phyloP scores from a whole-genome alignment of 2,797 vertebrate species.

The Mustela erminea region DNA sequence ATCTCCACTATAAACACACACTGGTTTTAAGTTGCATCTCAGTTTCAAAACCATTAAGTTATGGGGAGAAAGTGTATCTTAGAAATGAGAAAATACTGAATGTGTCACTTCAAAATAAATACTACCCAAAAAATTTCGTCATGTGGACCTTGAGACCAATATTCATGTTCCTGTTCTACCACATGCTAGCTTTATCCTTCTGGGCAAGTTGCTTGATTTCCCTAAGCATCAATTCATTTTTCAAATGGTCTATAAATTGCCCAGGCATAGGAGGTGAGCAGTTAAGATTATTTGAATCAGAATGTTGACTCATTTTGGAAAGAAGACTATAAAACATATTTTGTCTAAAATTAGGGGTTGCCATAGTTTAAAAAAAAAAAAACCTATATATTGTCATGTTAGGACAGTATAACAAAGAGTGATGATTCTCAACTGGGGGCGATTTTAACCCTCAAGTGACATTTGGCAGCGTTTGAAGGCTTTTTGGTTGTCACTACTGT shows the following conservation, averaged over 20 bases:
- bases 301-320: slow-evolving; percentile 56
- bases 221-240: slow-evolving; percentile 28
- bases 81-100: slow-evolving; percentile 46
- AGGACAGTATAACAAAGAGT: neutral
- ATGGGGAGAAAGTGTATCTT: slow-evolving; percentile 25
- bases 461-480: neutral
- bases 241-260: slow-evolving; percentile 31
- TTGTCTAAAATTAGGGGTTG: slow-evolving; percentile 54
- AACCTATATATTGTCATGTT: neutral
- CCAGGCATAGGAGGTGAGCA: neutral
- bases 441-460: neutral
- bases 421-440: neutral
- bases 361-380: neutral
- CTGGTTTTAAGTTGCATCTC: slow-evolving; percentile 56
- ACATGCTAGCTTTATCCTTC: slow-evolving; percentile 23
- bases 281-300: slow-evolving; percentile 15
- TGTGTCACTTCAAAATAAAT: slow-evolving; percentile 39
- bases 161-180: neutral
- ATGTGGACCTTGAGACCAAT: neutral
- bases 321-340: slow-evolving; percentile 36
- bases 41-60: slow-evolving; percentile 49
- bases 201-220: slow-evolving; percentile 38
- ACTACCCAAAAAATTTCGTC: neutral
- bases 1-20: neutral
- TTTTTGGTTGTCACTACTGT: neutral